Evolutionary conservation across 2,113 vertebrate genomes (phyloP), one percentile per base, ranked within the genome.

Genomic region (Cacatua alba): DNA sequence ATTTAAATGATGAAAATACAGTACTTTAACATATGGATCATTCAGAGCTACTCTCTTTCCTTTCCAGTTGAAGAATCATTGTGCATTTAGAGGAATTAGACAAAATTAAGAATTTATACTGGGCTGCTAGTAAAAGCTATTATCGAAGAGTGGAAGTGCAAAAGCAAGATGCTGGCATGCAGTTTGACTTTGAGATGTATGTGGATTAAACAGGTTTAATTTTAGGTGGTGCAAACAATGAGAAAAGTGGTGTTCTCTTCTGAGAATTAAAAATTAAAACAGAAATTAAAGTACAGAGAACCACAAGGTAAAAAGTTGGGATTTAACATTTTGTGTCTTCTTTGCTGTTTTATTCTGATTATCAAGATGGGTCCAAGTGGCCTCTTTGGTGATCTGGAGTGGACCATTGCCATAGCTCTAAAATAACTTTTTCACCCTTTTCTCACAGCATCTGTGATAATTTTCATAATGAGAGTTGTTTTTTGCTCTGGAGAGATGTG

Each of bases 1-100:
- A 95, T 93, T 97, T 94, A 90, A 96, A 97, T 0, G 95, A 75
- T 95, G 88, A 94, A 96, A 94, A 96, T 93, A 95, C 90, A 96
- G 94, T 97, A 68, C 92, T 95, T 96, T 95, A 81, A 95, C 97
- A 97, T 97, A 97, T 96, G 95, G 97, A 97, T 94, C 94, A 77
- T 93, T 95, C 94, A 29, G 71, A 95, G 86, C 64, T 93, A 39
- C 78, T 86, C 91, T 67, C 60, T 95, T 95, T 86, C 76, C 82
- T 96, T 95, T 95, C 96, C 94, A 95, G 85, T 65, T 87, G 96
- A 96, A 90, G 91, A 94, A 96, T 91, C 90, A 59, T 92, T 81
- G 90, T 93, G 90, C 91, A 69, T 87, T 96, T 90, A 91, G 85
- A 96, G 71, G 64, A 95, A 96, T 89, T 87, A 95, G 95, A 78